A percentile compares a stretch with the other conserved stretches of the same genome.
These are phyloP conservation scores for Druceiella hillmani DNA, from an alignment of 2,888 invertebrate species.

Conservation along the genomic window DNA sequence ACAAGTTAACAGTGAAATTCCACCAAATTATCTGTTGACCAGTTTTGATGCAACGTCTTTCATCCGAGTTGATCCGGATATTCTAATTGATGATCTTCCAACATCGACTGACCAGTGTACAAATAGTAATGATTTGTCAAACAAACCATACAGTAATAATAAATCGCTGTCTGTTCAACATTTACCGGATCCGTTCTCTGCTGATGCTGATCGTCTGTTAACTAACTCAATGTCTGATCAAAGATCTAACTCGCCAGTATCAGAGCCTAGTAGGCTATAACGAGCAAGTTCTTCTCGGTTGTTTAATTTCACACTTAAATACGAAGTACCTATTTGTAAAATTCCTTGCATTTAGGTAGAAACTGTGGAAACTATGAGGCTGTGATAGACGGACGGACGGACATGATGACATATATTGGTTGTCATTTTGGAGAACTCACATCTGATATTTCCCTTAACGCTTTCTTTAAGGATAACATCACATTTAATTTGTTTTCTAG, in stretches of 20 bases:
- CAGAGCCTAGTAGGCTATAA: constrained; percentile 14
- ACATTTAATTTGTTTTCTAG: too few relatives aligned
- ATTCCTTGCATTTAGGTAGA: too few relatives aligned
- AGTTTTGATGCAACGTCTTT: constrained; percentile 4
- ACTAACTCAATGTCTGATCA: constrained; percentile 5
- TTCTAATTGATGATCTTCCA: constrained; percentile 6
- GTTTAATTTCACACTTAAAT: too few relatives aligned
- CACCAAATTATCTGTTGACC: constrained; percentile 11
- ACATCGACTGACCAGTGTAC: constrained; percentile 2
- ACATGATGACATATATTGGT: too few relatives aligned
- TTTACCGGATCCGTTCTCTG: constrained; percentile 5
- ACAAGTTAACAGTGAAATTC: constrained; percentile 9
- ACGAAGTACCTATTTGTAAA: too few relatives aligned
- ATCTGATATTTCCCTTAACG: too few relatives aligned
- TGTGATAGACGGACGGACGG: too few relatives aligned
- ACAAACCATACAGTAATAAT: neutral
- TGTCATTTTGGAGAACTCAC: too few relatives aligned
- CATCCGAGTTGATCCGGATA: constrained; percentile 9
- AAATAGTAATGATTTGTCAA: constrained; percentile 4
- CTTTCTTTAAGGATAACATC: too few relatives aligned
- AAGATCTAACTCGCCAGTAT: constrained; percentile 8
- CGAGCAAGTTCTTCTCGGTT: too few relatives aligned
- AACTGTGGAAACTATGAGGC: too few relatives aligned
- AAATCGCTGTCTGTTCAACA: constrained; percentile 4
- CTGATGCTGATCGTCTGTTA: constrained; percentile 5